Percentiles rank a stretch among this genome's conserved stretches.
These are phyloP conservation scores for Apotomis capreana DNA, from an alignment of 2,888 invertebrate species.

Conservation along the genomic window DNA sequence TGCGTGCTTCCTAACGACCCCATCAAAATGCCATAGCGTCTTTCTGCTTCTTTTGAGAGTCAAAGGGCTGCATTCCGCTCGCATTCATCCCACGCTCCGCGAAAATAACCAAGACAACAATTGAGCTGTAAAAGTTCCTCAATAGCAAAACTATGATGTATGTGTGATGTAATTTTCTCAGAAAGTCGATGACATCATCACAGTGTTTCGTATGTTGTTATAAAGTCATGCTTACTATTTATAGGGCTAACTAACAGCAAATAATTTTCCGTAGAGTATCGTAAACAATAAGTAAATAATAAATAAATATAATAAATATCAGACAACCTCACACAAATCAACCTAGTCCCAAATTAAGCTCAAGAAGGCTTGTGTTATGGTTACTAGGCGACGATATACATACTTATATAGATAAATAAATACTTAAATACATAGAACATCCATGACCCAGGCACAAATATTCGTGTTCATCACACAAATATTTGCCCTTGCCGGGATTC, in stretches of 20 bases:
- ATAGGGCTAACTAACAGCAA: neutral
- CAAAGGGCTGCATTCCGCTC: conserved; percentile 36
- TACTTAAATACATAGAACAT: no score
- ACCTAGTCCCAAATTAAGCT: no score
- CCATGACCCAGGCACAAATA: no score
- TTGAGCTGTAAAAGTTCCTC: neutral
- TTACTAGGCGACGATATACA: no score
- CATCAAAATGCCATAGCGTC: conserved; percentile 46
- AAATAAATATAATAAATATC: no score
- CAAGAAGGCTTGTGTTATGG: no score
- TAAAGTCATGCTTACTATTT: conserved; percentile 11
- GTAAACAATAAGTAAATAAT: no score
- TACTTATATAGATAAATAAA: no score
- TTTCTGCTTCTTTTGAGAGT: conserved; percentile 19
- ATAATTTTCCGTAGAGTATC: neutral
- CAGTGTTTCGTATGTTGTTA: conserved; percentile 10
- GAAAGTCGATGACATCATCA: conserved; percentile 25
- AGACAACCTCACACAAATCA: no score
- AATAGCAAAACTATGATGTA: neutral
- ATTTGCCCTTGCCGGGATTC: no score
- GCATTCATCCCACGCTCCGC: conserved; percentile 46
- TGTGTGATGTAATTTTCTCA: conserved; percentile 23
- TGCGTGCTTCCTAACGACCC: conserved; percentile 31
- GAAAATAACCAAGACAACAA: conserved; percentile 27
- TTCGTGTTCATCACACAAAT: no score